phyloP scores from a whole-genome alignment of 1,140 invertebrate species.

The Formica exsecta region DNA sequence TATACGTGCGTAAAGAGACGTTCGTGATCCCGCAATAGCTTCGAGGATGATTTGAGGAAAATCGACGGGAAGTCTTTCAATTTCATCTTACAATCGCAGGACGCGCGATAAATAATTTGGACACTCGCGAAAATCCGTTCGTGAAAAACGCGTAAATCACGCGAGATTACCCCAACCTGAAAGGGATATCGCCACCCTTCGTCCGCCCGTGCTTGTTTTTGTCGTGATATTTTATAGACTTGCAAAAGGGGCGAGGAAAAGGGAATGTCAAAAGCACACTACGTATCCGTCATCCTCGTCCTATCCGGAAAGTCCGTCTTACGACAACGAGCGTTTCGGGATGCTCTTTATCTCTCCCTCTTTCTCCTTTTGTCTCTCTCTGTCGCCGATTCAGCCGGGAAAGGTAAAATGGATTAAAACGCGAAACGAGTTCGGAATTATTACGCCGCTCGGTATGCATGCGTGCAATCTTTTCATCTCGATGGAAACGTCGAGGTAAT shows the following conservation, averaged over 20 bases:
- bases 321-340: constrained; percentile 28
- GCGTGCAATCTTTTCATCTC: constrained; percentile 37
- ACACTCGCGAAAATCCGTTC: constrained; percentile 7
- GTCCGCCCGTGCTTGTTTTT: constrained; percentile 75
- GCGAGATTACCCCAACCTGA: constrained; percentile 63
- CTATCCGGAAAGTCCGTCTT: constrained; percentile 27
- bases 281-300: constrained; percentile 57
- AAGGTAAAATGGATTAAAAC: constrained; percentile 29
- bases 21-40: constrained; percentile 18
- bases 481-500: constrained; percentile 52
- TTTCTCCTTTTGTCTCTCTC: neutral
- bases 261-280: constrained; percentile 71
- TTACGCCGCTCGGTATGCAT: neutral
- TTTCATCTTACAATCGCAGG: neutral
- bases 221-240: constrained; percentile 80
- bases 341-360: neutral
- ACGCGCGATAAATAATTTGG: constrained; percentile 65
- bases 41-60: constrained; percentile 30
- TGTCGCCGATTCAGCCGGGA: neutral
- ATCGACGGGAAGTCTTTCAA: constrained; percentile 3
- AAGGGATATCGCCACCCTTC: constrained; percentile 42
- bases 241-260: constrained; percentile 51
- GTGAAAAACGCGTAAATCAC: constrained; percentile 72
- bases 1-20: neutral
- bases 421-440: constrained; percentile 11